phyloP scores from a whole-genome alignment of 2,113 vertebrate species.

The Pithys albifrons region DNA sequence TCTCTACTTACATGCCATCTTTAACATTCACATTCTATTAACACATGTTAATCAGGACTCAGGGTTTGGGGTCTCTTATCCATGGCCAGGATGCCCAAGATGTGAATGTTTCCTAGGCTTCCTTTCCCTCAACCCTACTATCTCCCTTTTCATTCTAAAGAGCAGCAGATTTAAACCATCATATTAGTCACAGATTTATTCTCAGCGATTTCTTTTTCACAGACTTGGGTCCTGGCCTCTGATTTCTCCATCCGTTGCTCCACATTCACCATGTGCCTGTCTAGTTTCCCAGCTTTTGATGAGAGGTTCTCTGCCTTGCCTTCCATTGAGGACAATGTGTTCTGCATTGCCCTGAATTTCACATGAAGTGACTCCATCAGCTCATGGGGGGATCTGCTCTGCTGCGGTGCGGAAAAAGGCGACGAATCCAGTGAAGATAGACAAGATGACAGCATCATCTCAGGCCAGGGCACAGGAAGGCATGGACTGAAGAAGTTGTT shows the following conservation, averaged over 20 bases:
- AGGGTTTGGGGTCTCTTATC: conserved; percentile 60
- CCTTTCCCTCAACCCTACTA: conserved; percentile 65
- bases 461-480: conserved; percentile 73
- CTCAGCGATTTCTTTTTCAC: conserved; percentile 85
- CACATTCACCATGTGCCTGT: conserved; percentile 81
- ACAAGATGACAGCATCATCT: conserved; percentile 68
- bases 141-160: conserved; percentile 75
- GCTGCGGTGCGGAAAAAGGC: conserved; percentile 75
- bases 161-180: conserved; percentile 73
- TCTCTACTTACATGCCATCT: conserved; percentile 29
- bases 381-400: conserved; percentile 78
- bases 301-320: conserved; percentile 81
- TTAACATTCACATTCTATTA: conserved; percentile 46
- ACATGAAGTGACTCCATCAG: conserved; percentile 77
- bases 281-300: conserved; percentile 81
- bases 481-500: conserved; percentile 69
- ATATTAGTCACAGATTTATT: conserved; percentile 80
- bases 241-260: conserved; percentile 81
- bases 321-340: conserved; percentile 80
- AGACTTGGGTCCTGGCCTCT: conserved; percentile 82
- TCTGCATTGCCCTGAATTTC: conserved; percentile 79
- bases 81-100: conserved; percentile 66
- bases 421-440: conserved; percentile 75
- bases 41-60: conserved; percentile 27
- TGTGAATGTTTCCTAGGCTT: conserved; percentile 65